Evolutionary conservation across 1,140 invertebrate species (phyloP).

Genomic region (Saccostrea echinata): DNA sequence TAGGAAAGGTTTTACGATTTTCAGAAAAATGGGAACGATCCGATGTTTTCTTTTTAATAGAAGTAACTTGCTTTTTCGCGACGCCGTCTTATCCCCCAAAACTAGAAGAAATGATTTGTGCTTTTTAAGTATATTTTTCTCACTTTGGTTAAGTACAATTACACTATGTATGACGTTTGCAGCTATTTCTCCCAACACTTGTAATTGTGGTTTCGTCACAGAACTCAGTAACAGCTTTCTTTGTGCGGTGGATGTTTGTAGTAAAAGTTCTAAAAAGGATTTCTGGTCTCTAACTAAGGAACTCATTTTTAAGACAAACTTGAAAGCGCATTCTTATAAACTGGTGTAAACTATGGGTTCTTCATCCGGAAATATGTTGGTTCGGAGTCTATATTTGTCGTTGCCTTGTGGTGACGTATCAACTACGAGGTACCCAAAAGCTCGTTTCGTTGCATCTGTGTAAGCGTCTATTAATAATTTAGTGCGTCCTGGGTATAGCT

Average conservation of each 20-base stretch:
- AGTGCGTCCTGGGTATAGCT: conserved; percentile 44
- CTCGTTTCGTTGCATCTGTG: conserved; percentile 22
- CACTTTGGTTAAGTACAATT: background rate
- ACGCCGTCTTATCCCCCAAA: background rate
- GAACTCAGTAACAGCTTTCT: conserved; percentile 5
- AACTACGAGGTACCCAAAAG: conserved; percentile 49
- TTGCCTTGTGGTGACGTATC: conserved; percentile 41
- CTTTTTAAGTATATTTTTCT: conserved; percentile 7
- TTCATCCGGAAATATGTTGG: conserved; percentile 28
- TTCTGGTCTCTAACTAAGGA: background rate
- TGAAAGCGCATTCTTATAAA: conserved; percentile 9
- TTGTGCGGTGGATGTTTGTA: background rate
- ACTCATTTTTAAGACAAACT: background rate
- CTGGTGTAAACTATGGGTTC: conserved; percentile 18
- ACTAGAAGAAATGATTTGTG: background rate
- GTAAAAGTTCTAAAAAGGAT: conserved; percentile 29
- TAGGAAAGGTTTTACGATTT: background rate
- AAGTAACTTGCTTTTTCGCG: background rate
- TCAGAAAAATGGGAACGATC: background rate
- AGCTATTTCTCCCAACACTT: conserved; percentile 34
- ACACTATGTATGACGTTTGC: conserved; percentile 4
- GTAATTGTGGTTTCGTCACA: background rate
- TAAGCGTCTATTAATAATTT: conserved; percentile 43
- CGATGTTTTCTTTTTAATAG: background rate
- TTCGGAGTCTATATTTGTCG: conserved; percentile 27